Percentiles rank a stretch among this genome's conserved stretches.
Conservation (phyloP, 2,113 vertebrate genomes). For the Trochalopteron elliotii region DNA sequence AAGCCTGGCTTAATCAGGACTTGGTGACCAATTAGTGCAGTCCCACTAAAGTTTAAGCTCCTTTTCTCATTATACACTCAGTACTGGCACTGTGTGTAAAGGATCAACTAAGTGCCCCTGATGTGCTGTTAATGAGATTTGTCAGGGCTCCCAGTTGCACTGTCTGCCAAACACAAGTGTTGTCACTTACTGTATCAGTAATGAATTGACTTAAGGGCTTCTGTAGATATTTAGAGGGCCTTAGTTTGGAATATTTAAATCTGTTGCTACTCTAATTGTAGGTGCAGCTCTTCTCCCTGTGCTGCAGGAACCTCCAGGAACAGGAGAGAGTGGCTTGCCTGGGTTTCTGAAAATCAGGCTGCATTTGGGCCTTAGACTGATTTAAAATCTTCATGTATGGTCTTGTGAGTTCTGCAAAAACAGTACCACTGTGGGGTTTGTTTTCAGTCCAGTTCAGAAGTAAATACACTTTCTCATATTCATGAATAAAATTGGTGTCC, state of each 20-base stretch:
- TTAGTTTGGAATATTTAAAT: slow-evolving; percentile 18
- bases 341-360: not conserved
- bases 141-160: slow-evolving; percentile 64
- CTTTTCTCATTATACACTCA: slow-evolving; percentile 48
- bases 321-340: not conserved
- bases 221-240: slow-evolving; percentile 45
- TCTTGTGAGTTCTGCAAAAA: not conserved
- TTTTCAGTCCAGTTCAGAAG: not conserved
- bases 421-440: not conserved
- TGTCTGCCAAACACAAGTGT: slow-evolving; percentile 65
- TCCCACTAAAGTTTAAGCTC: slow-evolving; percentile 55
- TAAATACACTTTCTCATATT: not conserved
- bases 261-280: not conserved
- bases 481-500: not conserved
- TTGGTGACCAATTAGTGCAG: slow-evolving; percentile 52
- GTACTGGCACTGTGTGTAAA: slow-evolving; percentile 40
- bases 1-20: slow-evolving; percentile 42
- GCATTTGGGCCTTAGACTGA: not conserved
- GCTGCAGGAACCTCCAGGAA: not conserved
- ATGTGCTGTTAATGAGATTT: slow-evolving; percentile 73
- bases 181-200: slow-evolving; percentile 70
- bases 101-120: slow-evolving; percentile 58
- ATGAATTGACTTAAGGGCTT: slow-evolving; percentile 71
- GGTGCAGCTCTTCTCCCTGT: not conserved
- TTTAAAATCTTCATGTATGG: not conserved